Base-by-base conservation (phyloP, 2,113 vertebrate species). In the Ceyx cyanopectus region DNA sequence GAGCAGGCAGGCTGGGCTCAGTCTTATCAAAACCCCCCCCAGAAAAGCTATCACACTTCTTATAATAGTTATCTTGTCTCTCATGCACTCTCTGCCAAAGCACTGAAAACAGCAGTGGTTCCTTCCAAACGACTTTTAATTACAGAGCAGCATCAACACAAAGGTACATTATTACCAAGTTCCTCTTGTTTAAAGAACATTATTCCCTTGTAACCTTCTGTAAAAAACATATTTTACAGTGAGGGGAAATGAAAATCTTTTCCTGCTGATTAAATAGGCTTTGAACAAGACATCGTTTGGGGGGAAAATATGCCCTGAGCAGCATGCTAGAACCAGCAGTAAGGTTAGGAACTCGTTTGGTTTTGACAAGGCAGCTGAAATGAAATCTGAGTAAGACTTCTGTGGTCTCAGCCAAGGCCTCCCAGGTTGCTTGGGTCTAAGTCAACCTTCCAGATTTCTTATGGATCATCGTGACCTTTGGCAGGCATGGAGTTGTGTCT, bases 111-210 rank as follows among this genome's bases (percentile, higher is more conserved):
- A 88, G 70, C 81, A 89, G 48, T 10, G 20, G 67, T 67, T 89
- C 76, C 79, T 82, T 78, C 66, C 57, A 68, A 88, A 72, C 32
- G 23, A 29, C 69, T 85, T 83, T 78, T 81, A 89, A 95, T 90
- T 94, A 85, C 51, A 89, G 56, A 12, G 37, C 19, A 1, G 75
- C 70, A 75, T 27, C 77, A 70, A 32, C 73, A 92, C 80, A 62
- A 65, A 92, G 37, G 80, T 72, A 37, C 23, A 5, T 60, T 23
- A 67, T 58, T 78, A 65, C 32, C 1, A 45, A 93, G 56, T 24
- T 32, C 14, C 27, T 87, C 73, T 70, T 32, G 26, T 73, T 93
- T 72, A 74, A 90, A 90, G 90, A 82, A 54, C 32, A 41, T 74
- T 63, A 87, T 93, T 95, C 50, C 74, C 70, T 40, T 88, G 81